Base-by-base conservation (phyloP, 2,113 vertebrate species). In the Ammodytes marinus region DNA sequence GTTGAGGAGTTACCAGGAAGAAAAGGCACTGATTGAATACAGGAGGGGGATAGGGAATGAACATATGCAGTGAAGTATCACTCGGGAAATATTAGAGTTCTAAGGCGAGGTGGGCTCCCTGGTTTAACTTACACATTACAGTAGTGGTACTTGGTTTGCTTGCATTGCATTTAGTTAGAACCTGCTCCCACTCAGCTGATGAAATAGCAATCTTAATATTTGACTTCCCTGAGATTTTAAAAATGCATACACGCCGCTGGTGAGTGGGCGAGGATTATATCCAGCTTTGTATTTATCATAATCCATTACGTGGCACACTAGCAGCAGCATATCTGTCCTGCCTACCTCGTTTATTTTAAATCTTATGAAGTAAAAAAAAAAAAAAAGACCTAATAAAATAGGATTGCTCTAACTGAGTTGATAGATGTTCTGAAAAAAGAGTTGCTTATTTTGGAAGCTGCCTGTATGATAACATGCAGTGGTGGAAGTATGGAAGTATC, bases 191-290 rank as follows among this genome's bases (percentile, higher is more conserved):
- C 73, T 81, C 61, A n/a, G 54, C 65, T 50, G 71, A 75, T 59
- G 67, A 54, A 77, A 53, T 6, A n/a, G 69, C 70, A 85, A 85
- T 88, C 67, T 77, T 70, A 70, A 70, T 80, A 74, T 83, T 76
- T 87, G 60, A 85, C 61, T 86, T 86, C 74, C 45, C 66, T 57
- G 72, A 80, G 69, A 80, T 86, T 81, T 87, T 74, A 68, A 86
- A 78, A 85, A 27, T 27, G 69, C 69, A 52, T 42, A 79, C 54
- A 67, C n/a, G 45, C 59, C 6, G 46, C 67, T 77, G 74, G 57
- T 79, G 64, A 70, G 81, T 74, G 80, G 72, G 77, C 7, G 39
- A 85, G 77, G 84, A 88, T 90, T 90, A 86, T 65, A 83, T 47
- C 39, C 74, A 70, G 74, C 59, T 63, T 54, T 69, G 68, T 59